Base-by-base conservation (phyloP, 2,113 vertebrate genomes). In the Astur gentilis region DNA sequence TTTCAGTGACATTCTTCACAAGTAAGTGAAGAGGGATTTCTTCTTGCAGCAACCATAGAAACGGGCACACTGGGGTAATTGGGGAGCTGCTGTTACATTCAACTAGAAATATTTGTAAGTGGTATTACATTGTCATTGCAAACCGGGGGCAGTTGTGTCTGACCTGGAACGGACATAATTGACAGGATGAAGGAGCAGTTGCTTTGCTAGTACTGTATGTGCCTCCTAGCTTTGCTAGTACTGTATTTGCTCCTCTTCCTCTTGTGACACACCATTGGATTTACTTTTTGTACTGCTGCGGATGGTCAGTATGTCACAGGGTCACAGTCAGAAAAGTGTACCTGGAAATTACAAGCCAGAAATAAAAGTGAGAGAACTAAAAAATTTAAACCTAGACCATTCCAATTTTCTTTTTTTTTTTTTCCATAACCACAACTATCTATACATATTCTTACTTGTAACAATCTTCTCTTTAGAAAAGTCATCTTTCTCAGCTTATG, bases 191-290 rank as follows among this genome's bases (percentile, higher is more conserved):
- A 40, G 49, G 32, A 82, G 62, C 65, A 32, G 38, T 81, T 31
- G 58, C 31, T 98, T 98, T 98, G 80, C 69, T 67, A 96, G 93
- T 92, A 16, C 79, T 90, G 50, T 49, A 83, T 54, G 67, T 96
- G 97, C 97, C 97, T 97, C 90, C 97, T 96, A 45, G 18, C 45
- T 45, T 45, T 45, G 45, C 45, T 45, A 61, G 97, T 97, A 97
- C 97, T 57, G 22, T 26, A 86, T 96, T 32, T 21, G 9, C 54
- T 89, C 26, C 45, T 75, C 70, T 91, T 73, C 57, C 77, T 70
- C 61, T 45, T 94, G 44, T 1, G 57, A 40, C 47, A 26, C 29
- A 16, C 10, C 0, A 1, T 5, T 26, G 86, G 29, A 88, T 88
- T 69, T 27, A 12, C 34, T 85, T 58, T 54, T 26, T 77, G 83